Evolutionary conservation across 2,113 vertebrate genomes (phyloP), one percentile per base, ranked within the genome.

Genomic region (Geothlypis trichas): DNA sequence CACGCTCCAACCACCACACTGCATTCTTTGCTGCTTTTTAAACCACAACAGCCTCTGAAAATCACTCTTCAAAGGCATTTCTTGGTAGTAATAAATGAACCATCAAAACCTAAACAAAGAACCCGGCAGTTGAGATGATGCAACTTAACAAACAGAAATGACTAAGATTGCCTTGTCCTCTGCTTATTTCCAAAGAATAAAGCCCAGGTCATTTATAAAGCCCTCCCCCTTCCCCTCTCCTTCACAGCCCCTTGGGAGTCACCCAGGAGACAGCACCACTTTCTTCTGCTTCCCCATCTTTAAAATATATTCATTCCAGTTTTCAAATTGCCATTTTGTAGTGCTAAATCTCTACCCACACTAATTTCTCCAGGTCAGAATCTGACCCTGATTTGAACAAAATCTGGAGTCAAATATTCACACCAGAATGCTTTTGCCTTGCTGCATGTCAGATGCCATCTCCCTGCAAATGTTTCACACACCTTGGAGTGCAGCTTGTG

Each of bases 381-480:
- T 98, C 98, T 98, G 98, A 98, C 98, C 98, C 98, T 97, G 98
- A 98, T 98, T 98, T 98, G 98, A 98, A 97, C 97, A 97, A 98
- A 98, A 99, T 97, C 98, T 97, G 98, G 98, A 98, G 98, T 98
- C 98, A 98, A 98, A 98, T 99, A 98, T 99, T 98, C 98, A 98
- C 98, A 98, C 94, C 96, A 98, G 98, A 98, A 97, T 95, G 98
- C 98, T 98, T 98, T 97, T 98, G 97, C 98, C 98, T 98, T 98
- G 97, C 98, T 96, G 98, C 92, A 97, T 99, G 99, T 99, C 99
- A 99, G 98, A 99, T 99, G 99, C 98, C 99, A 99, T 99, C 98
- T 98, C 97, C 98, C 98, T 97, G 98, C 98, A 98, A 99, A 99
- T 99, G 98, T 98, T 98, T 99, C 99, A 99, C 98, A 98, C 98